Evolutionary conservation across 2,113 vertebrate genomes (phyloP).

Genomic region (Urocitellus parryii): DNA sequence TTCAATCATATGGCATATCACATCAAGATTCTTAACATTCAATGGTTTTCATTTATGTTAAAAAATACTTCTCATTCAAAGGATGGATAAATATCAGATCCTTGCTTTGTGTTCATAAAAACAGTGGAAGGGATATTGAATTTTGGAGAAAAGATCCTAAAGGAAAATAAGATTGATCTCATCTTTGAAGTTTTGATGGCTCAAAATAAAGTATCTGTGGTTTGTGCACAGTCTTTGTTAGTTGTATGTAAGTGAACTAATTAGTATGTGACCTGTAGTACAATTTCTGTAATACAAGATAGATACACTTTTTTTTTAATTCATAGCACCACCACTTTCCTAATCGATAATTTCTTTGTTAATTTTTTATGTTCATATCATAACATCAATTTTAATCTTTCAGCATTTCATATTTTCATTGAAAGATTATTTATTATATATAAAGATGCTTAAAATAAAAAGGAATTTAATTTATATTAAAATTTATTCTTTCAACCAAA

Average conservation of each 20-base stretch:
- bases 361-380: not conserved
- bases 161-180: not conserved
- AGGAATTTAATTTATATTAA: not conserved
- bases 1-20: no score
- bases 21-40: constrained; percentile 58
- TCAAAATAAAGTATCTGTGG: not conserved
- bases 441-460: not conserved
- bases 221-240: not conserved
- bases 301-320: not conserved
- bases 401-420: not conserved
- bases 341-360: not conserved
- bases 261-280: not conserved
- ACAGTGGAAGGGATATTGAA: not conserved
- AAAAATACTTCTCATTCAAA: not conserved
- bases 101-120: not conserved
- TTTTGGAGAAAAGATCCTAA: not conserved
- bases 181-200: not conserved
- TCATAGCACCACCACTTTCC: not conserved
- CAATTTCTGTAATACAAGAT: not conserved
- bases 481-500: not conserved
- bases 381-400: not conserved
- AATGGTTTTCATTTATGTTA: constrained; percentile 61
- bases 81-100: not conserved
- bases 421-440: not conserved
- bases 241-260: not conserved